Evolutionary conservation across 2,888 invertebrate species (phyloP).

Genomic region (Boloria selene): DNA sequence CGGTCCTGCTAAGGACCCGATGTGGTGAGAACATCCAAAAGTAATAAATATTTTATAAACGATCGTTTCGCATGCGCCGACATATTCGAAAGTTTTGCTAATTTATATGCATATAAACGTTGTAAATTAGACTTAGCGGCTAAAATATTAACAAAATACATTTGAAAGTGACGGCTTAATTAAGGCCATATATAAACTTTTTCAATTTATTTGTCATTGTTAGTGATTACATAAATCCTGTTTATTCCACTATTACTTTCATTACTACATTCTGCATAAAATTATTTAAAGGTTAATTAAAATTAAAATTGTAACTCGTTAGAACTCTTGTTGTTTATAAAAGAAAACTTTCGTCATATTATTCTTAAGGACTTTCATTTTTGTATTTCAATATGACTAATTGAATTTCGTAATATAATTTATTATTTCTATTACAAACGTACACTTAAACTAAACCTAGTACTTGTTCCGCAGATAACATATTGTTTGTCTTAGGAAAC

Average conservation of each 20-base stretch:
- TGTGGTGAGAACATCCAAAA: conserved; percentile 43
- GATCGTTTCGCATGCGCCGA: conserved; percentile 32
- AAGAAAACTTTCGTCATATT: not conserved
- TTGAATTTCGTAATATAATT: not conserved
- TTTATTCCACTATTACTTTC: conserved; percentile 20
- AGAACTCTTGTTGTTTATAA: not conserved
- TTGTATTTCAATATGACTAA: not conserved
- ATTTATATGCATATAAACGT: conserved; percentile 37
- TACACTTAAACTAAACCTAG: conserved; percentile 19
- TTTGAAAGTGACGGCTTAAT: conserved; percentile 37
- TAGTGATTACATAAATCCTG: conserved; percentile 25
- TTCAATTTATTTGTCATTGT: conserved; percentile 33
- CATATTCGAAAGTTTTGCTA: conserved; percentile 41
- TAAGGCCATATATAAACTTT: conserved; percentile 26
- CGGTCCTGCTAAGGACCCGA: conserved; percentile 45
- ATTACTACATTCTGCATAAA: conserved; percentile 1
- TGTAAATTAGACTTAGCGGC: conserved; percentile 35
- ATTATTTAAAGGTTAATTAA: conserved; percentile 1
- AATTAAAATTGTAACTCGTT: conserved; percentile 5
- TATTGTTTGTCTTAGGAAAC: conserved; percentile 24
- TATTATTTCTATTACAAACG: conserved; percentile 1
- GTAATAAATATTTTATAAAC: conserved; percentile 41
- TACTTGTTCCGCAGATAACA: conserved; percentile 21
- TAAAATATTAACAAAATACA: conserved; percentile 30
- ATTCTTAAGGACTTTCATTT: not conserved